Evolutionary conservation across 2,113 vertebrate species (phyloP).

Genomic region (Crotophaga sulcirostris): DNA sequence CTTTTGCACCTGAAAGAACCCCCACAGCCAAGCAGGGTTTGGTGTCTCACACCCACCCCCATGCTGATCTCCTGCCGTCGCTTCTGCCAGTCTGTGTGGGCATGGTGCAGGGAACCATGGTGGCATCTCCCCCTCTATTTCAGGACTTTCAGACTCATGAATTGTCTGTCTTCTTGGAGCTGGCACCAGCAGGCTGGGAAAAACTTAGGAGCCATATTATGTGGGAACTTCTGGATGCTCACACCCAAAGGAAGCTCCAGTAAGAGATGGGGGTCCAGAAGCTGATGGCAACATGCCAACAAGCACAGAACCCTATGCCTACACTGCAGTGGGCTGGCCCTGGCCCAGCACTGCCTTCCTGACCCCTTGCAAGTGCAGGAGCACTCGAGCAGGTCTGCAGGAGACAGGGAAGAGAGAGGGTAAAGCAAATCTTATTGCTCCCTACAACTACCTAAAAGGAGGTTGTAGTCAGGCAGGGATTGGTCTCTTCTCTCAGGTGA

Average conservation of each 20-base stretch:
- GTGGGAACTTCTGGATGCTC: background rate
- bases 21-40: background rate
- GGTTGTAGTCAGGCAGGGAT: too few relatives aligned
- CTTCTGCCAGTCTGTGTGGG: background rate
- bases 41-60: background rate
- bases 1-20: background rate
- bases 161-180: background rate
- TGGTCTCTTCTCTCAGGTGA: too few relatives aligned
- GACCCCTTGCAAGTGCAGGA: accelerated
- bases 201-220: background rate
- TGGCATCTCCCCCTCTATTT: background rate
- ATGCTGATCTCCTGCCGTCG: background rate
- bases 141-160: background rate
- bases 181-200: background rate
- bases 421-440: too few relatives aligned
- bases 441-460: too few relatives aligned
- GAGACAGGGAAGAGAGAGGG: background rate
- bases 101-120: background rate
- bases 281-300: background rate
- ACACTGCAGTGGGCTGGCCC: background rate
- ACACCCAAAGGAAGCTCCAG: background rate
- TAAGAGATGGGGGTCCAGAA: background rate
- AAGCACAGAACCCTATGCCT: background rate
- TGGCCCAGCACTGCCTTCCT: background rate
- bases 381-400: background rate